A percentile compares a stretch with the other conserved stretches of the same genome.
These are phyloP conservation scores for Tethya wilhelma DNA, from an alignment of 37 sponge, comb jelly and placozoan genomes.

Conservation along the genomic window DNA sequence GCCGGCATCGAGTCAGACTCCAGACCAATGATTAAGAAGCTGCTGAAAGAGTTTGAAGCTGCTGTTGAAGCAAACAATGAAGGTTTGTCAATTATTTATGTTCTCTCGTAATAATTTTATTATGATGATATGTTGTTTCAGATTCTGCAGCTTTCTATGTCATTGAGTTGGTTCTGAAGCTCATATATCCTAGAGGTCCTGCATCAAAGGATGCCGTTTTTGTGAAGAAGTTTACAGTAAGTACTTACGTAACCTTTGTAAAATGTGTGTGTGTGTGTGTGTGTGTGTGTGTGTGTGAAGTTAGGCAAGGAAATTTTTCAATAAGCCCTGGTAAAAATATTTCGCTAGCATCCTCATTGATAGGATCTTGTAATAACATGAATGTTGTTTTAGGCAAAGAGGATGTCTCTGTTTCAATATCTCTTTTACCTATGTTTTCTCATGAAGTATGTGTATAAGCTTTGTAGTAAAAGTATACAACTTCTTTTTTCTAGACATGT, in stretches of 20 bases:
- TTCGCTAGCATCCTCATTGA: not conserved
- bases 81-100: not conserved
- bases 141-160: not conserved
- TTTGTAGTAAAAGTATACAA: not conserved
- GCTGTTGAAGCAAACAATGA: not conserved
- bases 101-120: not conserved
- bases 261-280: too few relatives aligned
- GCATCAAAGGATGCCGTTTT: not conserved
- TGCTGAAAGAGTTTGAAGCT: not conserved
- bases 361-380: not conserved
- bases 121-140: not conserved
- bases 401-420: too few relatives aligned
- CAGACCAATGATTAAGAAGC: not conserved
- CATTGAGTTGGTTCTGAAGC: not conserved
- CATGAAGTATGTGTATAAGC: not conserved
- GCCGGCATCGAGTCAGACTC: not conserved
- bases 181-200: not conserved
- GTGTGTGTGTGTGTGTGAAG: too few relatives aligned
- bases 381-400: not conserved
- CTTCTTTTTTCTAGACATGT: not conserved
- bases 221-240: not conserved
- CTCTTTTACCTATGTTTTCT: too few relatives aligned
- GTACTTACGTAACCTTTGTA: too few relatives aligned
- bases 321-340: not conserved
- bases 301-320: too few relatives aligned